Percentiles rank a stretch among this genome's conserved stretches.
Conservation (phyloP, 64 coral and sea anemone species). For the Porites australiensis region DNA sequence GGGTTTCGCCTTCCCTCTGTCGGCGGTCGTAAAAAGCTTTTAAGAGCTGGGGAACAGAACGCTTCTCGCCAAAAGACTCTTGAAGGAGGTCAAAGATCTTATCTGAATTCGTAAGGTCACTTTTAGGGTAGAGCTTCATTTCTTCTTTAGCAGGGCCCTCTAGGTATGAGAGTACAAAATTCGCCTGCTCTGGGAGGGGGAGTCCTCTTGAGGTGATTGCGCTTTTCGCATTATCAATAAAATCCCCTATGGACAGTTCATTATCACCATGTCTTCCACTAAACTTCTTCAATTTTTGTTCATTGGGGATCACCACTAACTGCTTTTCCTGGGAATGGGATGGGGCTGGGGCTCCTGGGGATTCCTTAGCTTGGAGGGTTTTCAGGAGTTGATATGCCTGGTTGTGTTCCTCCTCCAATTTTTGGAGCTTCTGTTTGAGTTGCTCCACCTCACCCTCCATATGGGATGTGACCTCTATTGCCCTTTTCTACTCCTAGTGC, state of each 20-base stretch:
- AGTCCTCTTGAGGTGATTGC: not conserved
- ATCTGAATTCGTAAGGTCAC: not conserved
- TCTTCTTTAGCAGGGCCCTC: conserved; percentile 30
- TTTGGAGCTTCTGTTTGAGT: not conserved
- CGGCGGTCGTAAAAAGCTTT: conserved; percentile 1
- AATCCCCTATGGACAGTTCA: not conserved
- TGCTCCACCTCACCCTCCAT: not conserved
- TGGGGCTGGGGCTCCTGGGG: not conserved
- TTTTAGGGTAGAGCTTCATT: not conserved
- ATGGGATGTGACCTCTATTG: not conserved
- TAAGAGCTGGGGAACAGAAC: not conserved
- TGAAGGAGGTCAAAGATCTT: not conserved
- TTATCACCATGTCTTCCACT: not conserved
- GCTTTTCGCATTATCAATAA: conserved; percentile 16
- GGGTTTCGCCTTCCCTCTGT: not conserved
- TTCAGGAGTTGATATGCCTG: not conserved
- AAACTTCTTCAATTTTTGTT: conserved; percentile 21
- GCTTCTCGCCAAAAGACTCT: conserved; percentile 20
- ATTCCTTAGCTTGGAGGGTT: not conserved
- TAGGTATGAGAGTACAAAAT: not conserved
- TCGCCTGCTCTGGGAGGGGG: not conserved
- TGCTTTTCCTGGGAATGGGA: not conserved
- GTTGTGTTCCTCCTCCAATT: not conserved
- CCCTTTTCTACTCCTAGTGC: not conserved
- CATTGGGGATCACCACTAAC: not conserved